Evolutionary conservation across 2,888 invertebrate genomes (phyloP).

Genomic region (Sympetrum striolatum): DNA sequence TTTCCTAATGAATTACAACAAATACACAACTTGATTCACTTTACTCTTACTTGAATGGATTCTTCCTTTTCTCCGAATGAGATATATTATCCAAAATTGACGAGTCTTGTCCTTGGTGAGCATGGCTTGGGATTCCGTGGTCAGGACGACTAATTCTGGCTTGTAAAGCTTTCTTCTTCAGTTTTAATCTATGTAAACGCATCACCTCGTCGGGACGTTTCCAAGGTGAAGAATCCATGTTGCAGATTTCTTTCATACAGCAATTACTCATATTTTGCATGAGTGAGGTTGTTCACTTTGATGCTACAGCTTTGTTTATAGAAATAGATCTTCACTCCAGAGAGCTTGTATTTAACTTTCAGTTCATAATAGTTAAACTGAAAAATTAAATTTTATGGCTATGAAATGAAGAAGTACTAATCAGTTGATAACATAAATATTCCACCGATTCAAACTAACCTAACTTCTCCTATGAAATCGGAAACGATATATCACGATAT

Average conservation of each 20-base stretch:
- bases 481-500: too few relatives aligned
- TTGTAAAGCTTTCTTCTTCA: conserved; percentile 78
- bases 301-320: too few relatives aligned
- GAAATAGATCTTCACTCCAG: too few relatives aligned
- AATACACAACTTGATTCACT: background rate
- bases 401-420: too few relatives aligned
- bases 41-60: conserved; percentile 71
- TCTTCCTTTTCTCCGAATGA: conserved; percentile 72
- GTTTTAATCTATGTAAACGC: conserved; percentile 77
- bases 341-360: too few relatives aligned
- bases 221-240: conserved; percentile 55
- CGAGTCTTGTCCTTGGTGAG: background rate
- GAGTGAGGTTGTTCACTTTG: too few relatives aligned
- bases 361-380: too few relatives aligned
- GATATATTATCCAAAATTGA: conserved; percentile 54
- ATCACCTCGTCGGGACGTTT: conserved; percentile 68
- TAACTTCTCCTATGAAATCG: too few relatives aligned
- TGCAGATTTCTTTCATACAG: background rate
- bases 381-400: too few relatives aligned
- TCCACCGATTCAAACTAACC: too few relatives aligned
- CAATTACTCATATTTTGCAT: too few relatives aligned
- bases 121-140: conserved; percentile 54
- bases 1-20: background rate
- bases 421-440: too few relatives aligned
- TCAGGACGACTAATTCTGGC: conserved; percentile 63